Base-by-base conservation (phyloP, 2,888 invertebrate species). In the Megalurothrips usitatus region DNA sequence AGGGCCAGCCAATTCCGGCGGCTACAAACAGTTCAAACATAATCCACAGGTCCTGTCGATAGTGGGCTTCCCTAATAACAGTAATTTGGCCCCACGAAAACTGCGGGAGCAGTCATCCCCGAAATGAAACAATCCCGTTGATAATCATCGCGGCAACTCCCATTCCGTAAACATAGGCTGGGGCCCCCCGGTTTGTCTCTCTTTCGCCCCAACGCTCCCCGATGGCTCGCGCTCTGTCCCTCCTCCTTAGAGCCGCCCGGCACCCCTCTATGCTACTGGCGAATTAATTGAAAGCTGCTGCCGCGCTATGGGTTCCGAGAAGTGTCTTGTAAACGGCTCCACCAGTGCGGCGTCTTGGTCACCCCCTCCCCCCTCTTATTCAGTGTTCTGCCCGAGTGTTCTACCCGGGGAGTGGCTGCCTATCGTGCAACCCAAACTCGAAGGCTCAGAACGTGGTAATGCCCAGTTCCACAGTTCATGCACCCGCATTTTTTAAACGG, bases 91-190 rank as follows among this genome's bases (percentile, higher is more conserved):
- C 68, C 68, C 10, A 23, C 52, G 52, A 75, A 75, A 75, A 75
- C 68, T 75, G 68, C 68, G 68, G 26, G 68, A 19, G 68, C 68
- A 75, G 68, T 75, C 68, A 75, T 26, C 68, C 68, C 68, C 68
- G 68, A 75, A 75, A 75, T 75, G 26, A 43, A 26, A 26, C 68
- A 75, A 75, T 75, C 68, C 68, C 26, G 68, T 26, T 26, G 68
- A 75, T 75, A 75, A 26, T 75, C 68, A 75, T 75, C 68, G 23
- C 58, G n/a, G 58, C 58, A 58, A 26, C 26, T 75, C 23, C 19
- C 26, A 75, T 75, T 75, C 23, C 68, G 68, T 75, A 75, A 75
- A 75, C 68, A 75, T 75, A 75, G 26, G 8, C 23, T 10, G 23
- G 23, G 12, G 26, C 58, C 58, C 52, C 49, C 12, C 52, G 19